Base-by-base conservation (phyloP, 2,113 vertebrate species). In the Serinus canaria region DNA sequence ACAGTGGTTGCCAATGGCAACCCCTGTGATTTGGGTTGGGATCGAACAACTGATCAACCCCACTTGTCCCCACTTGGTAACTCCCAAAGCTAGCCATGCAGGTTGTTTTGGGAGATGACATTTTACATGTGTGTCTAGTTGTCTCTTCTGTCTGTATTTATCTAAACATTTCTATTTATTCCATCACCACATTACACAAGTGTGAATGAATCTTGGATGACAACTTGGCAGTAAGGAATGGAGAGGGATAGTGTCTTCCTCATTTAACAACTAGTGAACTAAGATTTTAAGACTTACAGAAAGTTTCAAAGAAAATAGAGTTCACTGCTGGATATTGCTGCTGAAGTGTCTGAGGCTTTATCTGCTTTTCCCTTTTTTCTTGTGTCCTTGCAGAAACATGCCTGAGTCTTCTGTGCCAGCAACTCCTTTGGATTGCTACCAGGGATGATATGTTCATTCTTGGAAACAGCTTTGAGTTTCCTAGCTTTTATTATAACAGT, bases 131-230 rank as follows among this genome's bases (percentile, higher is more conserved):
- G 64, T 83, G 63, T 50, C 56, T 87, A 72, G 23, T 39, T 92
- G 44, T 50, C 39, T 88, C 15, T 56, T 77, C 72, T 83, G 39
- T 52, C 64, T 1, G 7, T 75, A 52, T 92, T 95, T 92, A 96
- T 94, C 79, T 88, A 92, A 94, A 89, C 68, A 79, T 92, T 94
- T 90, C 25, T 80, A 75, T 96, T 89, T 87, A 66, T 89, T 83
- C 76, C 83, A 60, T 95, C 85, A 81, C 43, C 68, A 87, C 47
- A 27, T 81, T 66, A 79, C n/a, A 50, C 20, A 58, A 92, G 90
- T 95, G 93, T 89, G 88, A 95, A 92, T 89, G 76, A 72, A 78
- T 53, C 83, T 95, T 94, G 88, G 55, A 72, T 81, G 56, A 72
- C 56, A 90, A 78, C 52, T 49, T 22, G 56, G 55, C 47, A 78